These are phyloP conservation scores for Camelus bactrianus DNA, from an alignment of 2,113 vertebrate genomes.

Conservation along the genomic window DNA sequence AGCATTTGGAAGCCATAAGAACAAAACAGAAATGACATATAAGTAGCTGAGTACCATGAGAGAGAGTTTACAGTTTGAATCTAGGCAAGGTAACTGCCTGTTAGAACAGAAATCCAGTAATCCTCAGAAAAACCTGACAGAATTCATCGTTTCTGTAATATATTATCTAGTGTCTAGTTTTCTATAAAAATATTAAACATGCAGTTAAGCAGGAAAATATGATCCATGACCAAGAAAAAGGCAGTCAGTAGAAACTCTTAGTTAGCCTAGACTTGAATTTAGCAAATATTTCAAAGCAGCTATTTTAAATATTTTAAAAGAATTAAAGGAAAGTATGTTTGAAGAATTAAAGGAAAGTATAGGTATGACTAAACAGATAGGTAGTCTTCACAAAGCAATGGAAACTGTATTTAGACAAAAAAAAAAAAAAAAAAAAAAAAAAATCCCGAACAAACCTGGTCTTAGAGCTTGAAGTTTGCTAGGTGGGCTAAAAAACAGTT, in stretches of 20 bases:
- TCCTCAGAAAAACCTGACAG: neutral
- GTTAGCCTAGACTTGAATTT: neutral
- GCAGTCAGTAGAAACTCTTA: neutral
- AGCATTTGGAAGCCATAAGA: neutral
- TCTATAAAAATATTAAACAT: neutral
- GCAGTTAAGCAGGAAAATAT: neutral
- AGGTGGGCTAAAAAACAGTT: neutral
- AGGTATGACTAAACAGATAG: neutral
- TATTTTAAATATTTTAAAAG: neutral
- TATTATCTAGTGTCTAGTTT: neutral
- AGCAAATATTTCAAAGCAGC: neutral
- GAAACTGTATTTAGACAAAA: neutral
- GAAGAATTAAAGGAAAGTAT: conserved; percentile 19
- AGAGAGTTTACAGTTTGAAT: neutral
- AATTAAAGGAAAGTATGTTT: neutral
- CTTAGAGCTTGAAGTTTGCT: neutral
- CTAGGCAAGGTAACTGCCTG: neutral
- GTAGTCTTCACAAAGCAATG: neutral
- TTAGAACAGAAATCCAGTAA: neutral
- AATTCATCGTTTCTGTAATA: neutral
- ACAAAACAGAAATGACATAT: neutral
- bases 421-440: no score
- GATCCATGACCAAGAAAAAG: neutral
- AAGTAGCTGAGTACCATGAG: neutral
- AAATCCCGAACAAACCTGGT: neutral